These are phyloP conservation scores for Sepioteuthis lessoniana DNA, from an alignment of 2,888 invertebrate species.

Conservation along the genomic window DNA sequence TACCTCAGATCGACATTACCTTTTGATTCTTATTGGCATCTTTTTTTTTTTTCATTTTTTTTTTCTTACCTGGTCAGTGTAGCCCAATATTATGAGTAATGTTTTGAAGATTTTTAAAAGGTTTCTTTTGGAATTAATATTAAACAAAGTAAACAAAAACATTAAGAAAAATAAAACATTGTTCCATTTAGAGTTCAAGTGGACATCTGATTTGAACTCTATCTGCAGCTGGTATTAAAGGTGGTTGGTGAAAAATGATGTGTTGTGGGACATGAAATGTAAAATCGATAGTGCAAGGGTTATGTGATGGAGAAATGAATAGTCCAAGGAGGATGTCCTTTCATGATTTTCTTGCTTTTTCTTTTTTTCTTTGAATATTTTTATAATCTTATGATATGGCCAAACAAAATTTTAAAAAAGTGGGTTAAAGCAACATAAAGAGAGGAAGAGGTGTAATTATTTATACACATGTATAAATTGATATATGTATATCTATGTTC, in stretches of 20 bases:
- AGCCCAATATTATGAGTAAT: background rate
- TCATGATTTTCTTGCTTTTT: background rate
- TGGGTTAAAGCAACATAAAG: background rate
- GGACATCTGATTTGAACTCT: constrained; percentile 18
- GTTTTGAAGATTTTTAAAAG: background rate
- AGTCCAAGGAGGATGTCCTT: background rate
- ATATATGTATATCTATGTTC: too few relatives aligned
- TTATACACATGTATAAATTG: too few relatives aligned
- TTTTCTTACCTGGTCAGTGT: background rate
- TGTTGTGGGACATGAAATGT: constrained; percentile 15
- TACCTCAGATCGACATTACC: constrained; percentile 33
- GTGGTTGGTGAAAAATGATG: too few relatives aligned
- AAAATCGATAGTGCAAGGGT: constrained; percentile 25
- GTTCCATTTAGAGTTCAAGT: background rate
- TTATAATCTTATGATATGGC: background rate
- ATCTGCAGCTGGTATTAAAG: background rate
- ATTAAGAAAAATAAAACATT: constrained; percentile 15
- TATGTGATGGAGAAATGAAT: background rate
- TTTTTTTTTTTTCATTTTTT: background rate
- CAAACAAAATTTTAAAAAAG: background rate
- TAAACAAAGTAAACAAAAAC: background rate
- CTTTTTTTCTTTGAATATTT: too few relatives aligned
- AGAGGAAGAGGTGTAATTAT: background rate
- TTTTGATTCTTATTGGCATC: background rate
- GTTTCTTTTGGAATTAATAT: background rate